Base-by-base conservation (phyloP, 2,113 vertebrate genomes). In the Gymnocephalus cernua region DNA sequence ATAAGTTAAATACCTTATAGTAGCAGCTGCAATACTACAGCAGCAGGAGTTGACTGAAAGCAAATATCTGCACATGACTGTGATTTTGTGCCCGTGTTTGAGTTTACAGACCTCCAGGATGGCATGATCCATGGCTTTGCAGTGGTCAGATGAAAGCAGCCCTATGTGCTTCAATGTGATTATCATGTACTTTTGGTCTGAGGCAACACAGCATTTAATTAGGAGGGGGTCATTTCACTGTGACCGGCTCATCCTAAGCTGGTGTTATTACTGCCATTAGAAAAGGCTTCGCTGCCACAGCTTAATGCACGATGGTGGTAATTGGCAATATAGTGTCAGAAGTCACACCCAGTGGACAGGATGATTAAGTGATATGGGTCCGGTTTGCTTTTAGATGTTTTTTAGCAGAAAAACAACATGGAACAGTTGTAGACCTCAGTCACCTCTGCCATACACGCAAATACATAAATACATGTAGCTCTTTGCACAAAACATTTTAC, bases 121-220 rank as follows among this genome's bases (percentile, higher is more conserved):
- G 66, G 72, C 80, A 79, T 77, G 86, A 81, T 86, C 76, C 14
- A 19, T 13, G 4, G 70, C 59, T 44, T 38, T 32, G 44, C 67
- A 16, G 69, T 59, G 82, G 79, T 85, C 80, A 23, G 61, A 85
- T 84, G 62, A 91, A 88, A 91, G 85, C 48, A 44, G 61, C 64
- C 69, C 85, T 29, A 3, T 80, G 57, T 72, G 73, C 88, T 91
- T 89, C 84, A 85, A 90, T 87, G 81, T 86, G 85, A 87, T 91
- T 89, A 90, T 91, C 74, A 64, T 90, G 86, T 89, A 77, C 79
- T 84, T 87, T 87, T 83, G 80, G 74, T 91, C 50, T 64, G 78
- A 79, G 88, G 85, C 85, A 85, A 82, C 74, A 50, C 70, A 50
- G 75, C 85, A 70, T 88, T 91, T 91, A 89, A 94, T 92, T 91